These are phyloP conservation scores for Dipus sagitta DNA, from an alignment of 2,797 vertebrate genomes.

Conservation along the genomic window DNA sequence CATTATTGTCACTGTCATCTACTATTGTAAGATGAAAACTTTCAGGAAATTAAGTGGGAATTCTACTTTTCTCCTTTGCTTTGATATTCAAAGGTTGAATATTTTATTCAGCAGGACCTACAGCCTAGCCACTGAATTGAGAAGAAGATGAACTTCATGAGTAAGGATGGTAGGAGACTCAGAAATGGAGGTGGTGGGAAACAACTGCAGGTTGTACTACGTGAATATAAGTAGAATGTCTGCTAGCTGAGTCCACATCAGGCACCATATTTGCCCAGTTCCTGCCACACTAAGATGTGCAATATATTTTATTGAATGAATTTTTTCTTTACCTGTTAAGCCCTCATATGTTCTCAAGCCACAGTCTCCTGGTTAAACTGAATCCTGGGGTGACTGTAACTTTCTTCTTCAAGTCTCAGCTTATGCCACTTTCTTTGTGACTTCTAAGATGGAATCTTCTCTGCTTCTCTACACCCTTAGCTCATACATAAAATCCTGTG, in stretches of 20 bases:
- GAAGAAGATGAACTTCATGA: not conserved
- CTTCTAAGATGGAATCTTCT: not conserved
- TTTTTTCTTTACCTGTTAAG: not conserved
- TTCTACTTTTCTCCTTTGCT: not conserved
- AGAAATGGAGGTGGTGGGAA: not conserved
- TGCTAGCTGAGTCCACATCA: not conserved
- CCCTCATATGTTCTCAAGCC: not conserved
- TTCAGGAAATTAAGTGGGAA: conserved; percentile 2
- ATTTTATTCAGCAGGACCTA: not conserved
- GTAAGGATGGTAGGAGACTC: not conserved
- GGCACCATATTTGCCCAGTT: not conserved
- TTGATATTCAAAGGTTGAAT: not conserved
- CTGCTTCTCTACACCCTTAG: not conserved
- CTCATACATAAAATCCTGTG: not conserved
- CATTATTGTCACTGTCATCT: not conserved
- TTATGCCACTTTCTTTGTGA: not conserved
- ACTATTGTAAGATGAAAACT: not conserved
- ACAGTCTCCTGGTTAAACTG: not conserved
- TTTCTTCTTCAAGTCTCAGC: not conserved
- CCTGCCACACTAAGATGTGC: not conserved
- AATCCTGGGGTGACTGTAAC: not conserved
- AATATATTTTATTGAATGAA: not conserved
- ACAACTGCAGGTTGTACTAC: not conserved
- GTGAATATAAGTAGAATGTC: not conserved
- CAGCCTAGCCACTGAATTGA: not conserved